Conservation (phyloP, 2,888 invertebrate species). For the Eretmocerus hayati region DNA sequence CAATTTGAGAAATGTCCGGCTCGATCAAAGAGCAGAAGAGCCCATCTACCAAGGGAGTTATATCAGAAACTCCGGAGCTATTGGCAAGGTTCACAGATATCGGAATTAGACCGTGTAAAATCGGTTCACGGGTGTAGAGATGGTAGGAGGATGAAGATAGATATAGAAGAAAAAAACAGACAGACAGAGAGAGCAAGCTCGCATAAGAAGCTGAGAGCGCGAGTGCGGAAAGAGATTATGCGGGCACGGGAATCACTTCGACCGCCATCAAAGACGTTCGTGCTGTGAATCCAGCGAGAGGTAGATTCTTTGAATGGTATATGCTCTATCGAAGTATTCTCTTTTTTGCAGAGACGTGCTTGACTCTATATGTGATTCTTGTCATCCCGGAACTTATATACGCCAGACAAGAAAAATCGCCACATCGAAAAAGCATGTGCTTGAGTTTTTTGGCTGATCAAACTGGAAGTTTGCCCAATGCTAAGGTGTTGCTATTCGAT, state of each 20-base stretch:
- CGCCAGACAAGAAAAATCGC: too few species aligned
- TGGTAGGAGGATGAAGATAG: neutral
- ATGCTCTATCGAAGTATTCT: neutral
- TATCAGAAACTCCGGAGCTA: slow-evolving; percentile 3
- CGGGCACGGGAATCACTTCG: slow-evolving; percentile 36
- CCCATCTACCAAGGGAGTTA: neutral
- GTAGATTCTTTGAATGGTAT: slow-evolving; percentile 32
- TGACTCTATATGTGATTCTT: slow-evolving; percentile 6
- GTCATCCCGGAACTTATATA: slow-evolving; percentile 5
- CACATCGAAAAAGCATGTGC: too few species aligned
- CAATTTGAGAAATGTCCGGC: slow-evolving; percentile 20
- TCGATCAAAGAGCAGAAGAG: neutral
- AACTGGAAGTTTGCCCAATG: too few species aligned
- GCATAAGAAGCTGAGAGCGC: too few species aligned
- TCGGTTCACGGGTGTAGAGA: slow-evolving; percentile 7
- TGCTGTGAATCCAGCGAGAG: slow-evolving; percentile 38
- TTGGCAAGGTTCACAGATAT: slow-evolving; percentile 10
- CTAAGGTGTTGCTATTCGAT: too few species aligned
- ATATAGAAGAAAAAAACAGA: too few species aligned
- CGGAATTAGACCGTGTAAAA: slow-evolving; percentile 22
- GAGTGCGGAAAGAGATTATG: neutral
- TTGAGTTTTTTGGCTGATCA: too few species aligned
- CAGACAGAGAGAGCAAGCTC: too few species aligned
- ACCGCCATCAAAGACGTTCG: slow-evolving; percentile 42
- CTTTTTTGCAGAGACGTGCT: neutral